Conservation (phyloP, 2,888 invertebrate species). For the Volucella bombylans region DNA sequence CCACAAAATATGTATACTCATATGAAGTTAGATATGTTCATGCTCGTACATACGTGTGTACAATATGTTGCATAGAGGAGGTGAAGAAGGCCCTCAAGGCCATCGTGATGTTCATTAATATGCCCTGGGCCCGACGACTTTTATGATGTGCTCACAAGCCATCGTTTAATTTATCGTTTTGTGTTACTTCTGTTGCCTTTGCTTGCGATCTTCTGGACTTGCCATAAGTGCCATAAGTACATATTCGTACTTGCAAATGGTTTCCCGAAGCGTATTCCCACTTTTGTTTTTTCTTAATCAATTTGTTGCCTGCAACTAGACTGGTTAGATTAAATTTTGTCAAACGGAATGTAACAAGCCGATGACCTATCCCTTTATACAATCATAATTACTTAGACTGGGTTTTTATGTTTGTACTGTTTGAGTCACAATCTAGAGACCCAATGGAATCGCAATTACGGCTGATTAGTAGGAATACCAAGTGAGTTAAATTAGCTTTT, state of each 20-base stretch:
- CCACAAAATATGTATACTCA: not conserved
- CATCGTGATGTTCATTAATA: constrained; percentile 71
- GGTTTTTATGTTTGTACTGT: not conserved
- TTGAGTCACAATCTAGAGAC: not conserved
- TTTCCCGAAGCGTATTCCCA: constrained; percentile 61
- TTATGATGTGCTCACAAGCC: constrained; percentile 66
- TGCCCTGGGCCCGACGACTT: constrained; percentile 65
- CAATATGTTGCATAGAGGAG: constrained; percentile 4
- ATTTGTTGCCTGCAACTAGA: constrained; percentile 6
- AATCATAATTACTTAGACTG: constrained; percentile 6
- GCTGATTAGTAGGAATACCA: constrained; percentile 70
- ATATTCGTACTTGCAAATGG: constrained; percentile 41
- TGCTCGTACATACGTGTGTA: too few relatives aligned
- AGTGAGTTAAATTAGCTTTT: constrained; percentile 71
- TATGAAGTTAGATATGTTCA: too few relatives aligned
- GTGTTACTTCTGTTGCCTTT: constrained; percentile 32
- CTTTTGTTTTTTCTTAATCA: constrained; percentile 41
- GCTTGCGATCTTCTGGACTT: constrained; percentile 50
- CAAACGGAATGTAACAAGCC: constrained; percentile 53
- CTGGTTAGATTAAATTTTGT: constrained; percentile 25
- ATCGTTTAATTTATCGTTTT: constrained; percentile 56
- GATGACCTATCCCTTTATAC: constrained; percentile 48
- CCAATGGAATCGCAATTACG: constrained; percentile 71
- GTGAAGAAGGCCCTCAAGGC: constrained; percentile 64
- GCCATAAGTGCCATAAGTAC: not conserved